A percentile compares a stretch with the other conserved stretches of the same genome.
These are phyloP conservation scores for Melanotaenia nigrans DNA, from an alignment of 2,797 vertebrate species.

Conservation along the genomic window DNA sequence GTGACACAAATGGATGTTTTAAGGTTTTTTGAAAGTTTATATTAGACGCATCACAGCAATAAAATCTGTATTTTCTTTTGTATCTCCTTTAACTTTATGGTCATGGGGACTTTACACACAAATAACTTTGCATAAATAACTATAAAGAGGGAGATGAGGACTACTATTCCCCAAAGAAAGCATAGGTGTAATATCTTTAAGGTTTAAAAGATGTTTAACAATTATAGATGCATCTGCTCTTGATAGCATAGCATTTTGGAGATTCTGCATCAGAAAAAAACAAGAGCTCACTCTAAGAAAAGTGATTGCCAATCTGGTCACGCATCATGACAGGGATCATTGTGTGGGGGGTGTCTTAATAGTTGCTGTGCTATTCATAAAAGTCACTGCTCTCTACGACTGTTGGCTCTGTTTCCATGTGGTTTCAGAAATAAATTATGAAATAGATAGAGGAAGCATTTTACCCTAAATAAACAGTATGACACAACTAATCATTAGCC, in stretches of 20 bases:
- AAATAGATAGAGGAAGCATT: too few species aligned
- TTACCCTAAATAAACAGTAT: too few species aligned
- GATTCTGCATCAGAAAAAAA: not conserved
- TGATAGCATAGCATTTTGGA: not conserved
- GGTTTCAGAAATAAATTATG: too few species aligned
- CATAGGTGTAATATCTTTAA: not conserved
- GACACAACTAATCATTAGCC: too few species aligned
- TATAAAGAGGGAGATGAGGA: not conserved
- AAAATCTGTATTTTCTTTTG: not conserved
- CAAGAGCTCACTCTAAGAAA: not conserved
- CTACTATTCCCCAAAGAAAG: not conserved
- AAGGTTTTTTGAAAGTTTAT: not conserved
- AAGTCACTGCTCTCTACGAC: too few species aligned
- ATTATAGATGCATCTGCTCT: not conserved
- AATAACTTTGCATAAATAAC: constrained; percentile 4
- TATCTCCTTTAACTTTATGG: not conserved
- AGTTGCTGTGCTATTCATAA: not conserved
- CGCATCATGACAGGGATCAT: not conserved
- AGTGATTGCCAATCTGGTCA: not conserved
- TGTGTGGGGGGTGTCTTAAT: not conserved
- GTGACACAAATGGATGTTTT: not conserved
- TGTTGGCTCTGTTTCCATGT: too few species aligned
- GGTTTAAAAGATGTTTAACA: constrained; percentile 2
- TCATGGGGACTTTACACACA: not conserved
- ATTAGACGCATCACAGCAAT: not conserved